Base-by-base conservation (phyloP, 2,888 invertebrate species). In the Gryllus longicercus region DNA sequence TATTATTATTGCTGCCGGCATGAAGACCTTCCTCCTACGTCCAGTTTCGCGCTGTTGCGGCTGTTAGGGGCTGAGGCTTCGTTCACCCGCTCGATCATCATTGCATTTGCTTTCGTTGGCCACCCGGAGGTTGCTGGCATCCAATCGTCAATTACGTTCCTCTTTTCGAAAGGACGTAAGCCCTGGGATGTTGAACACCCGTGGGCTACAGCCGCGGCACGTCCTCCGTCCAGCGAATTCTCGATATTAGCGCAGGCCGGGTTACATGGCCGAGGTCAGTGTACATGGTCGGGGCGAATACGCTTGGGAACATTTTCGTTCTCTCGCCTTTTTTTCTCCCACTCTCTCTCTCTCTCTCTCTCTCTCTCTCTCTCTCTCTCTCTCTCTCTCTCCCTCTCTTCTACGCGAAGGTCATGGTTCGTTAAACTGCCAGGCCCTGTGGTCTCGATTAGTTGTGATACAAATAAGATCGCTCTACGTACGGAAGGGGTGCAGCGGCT, bases 301-400 rank as follows among this genome's bases (percentile, higher is more conserved):
- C 16, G 63, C 63, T n/a, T 63, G 63, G 63, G 63, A 63, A 63
- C 63, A 63, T 63, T 63, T 63, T 63, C 63, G 14, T 63, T 63
- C 63, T 63, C 63, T 3, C 63, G 63, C 63, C 63, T 63, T 63
- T 63, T 63, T 63, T n/a, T 63, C n/a, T 14, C n/a, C n/a, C n/a
- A n/a, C n/a, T 63, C n/a, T 63, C 63, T 63, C 16, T 63, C 16
- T n/a, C n/a, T n/a, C n/a, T n/a, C n/a, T n/a, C n/a, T n/a, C n/a
- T n/a, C n/a, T n/a, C n/a, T n/a, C n/a, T n/a, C n/a, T n/a, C n/a
- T 51, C 16, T 51, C 11, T 2, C 51, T 1, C 16, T 51, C 51
- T 51, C 12, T 51, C 12, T 51, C 1, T 51, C 11, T 16, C 51
- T 14, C 16, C 51, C 11, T 11, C 12, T 63, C 63, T 63, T 63